These are phyloP conservation scores for Oncorhynchus clarkii DNA, from an alignment of 2,113 vertebrate species.

Conservation along the genomic window DNA sequence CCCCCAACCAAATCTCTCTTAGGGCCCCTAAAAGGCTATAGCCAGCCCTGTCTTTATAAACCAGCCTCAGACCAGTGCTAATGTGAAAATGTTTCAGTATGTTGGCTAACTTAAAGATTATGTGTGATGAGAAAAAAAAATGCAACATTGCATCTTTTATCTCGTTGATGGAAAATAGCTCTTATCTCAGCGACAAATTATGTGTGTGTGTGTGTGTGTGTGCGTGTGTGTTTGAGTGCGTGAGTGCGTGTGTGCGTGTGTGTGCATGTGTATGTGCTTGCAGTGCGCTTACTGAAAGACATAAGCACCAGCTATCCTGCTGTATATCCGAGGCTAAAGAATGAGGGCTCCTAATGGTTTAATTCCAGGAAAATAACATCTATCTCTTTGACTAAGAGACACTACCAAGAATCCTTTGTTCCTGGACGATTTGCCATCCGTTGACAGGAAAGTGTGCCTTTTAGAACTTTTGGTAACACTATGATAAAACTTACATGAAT, in stretches of 20 bases:
- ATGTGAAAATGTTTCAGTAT: conserved; percentile 61
- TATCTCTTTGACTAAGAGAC: not conserved
- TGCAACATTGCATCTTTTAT: not conserved
- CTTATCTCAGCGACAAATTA: too few relatives aligned
- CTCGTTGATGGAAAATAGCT: not conserved
- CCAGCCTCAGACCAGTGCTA: conserved; percentile 39
- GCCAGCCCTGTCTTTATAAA: conserved; percentile 13
- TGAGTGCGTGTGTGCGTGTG: not conserved
- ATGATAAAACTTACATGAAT: too few relatives aligned
- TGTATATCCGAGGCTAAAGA: too few relatives aligned
- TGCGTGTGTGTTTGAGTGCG: not conserved
- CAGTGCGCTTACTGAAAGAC: too few relatives aligned
- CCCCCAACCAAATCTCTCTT: too few relatives aligned
- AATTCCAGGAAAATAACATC: not conserved
- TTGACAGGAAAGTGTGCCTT: too few relatives aligned
- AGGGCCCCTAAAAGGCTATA: too few relatives aligned
- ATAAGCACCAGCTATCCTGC: too few relatives aligned
- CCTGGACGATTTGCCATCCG: not conserved
- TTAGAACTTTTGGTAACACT: too few relatives aligned
- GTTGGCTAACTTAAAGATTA: conserved; percentile 7
- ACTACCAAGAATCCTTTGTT: not conserved
- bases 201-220: not conserved
- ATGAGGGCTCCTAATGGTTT: not conserved
- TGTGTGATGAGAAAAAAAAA: not conserved
- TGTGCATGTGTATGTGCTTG: not conserved